Evolutionary conservation across 2,797 vertebrate genomes (phyloP).

Genomic region (Pseudomugil tenellus): DNA sequence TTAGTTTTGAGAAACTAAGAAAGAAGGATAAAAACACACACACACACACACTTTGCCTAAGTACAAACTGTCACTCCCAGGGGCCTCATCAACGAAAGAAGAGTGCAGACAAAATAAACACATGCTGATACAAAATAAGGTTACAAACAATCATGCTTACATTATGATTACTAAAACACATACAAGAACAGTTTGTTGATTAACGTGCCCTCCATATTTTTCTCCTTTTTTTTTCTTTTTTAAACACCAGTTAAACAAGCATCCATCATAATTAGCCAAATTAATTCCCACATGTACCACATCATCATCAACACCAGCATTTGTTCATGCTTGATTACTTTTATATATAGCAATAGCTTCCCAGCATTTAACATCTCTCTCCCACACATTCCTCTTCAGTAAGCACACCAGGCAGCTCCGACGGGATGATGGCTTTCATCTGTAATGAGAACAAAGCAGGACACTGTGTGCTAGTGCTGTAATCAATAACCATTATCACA

Average conservation of each 20-base stretch:
- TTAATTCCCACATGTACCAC: conserved; percentile 57
- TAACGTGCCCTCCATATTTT: conserved; percentile 25
- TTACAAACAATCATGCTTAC: conserved; percentile 23
- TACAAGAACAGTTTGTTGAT: conserved; percentile 39
- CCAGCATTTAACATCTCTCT: conserved; percentile 59
- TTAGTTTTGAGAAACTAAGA: conserved; percentile 49
- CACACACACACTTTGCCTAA: conserved; percentile 28
- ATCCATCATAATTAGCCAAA: conserved; percentile 68
- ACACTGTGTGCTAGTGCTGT: conserved; percentile 46
- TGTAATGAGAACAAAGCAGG: conserved; percentile 62
- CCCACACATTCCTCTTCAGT: conserved; percentile 58
- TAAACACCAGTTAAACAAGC: conserved; percentile 40
- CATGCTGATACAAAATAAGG: conserved; percentile 16
- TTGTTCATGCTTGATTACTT: conserved; percentile 66
- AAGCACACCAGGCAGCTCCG: conserved; percentile 33
- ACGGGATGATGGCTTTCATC: conserved; percentile 55
- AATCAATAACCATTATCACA: conserved; percentile 74
- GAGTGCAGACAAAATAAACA: conserved; percentile 38
- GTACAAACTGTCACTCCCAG: conserved; percentile 51
- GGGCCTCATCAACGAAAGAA: conserved; percentile 59
- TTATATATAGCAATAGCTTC: conserved; percentile 56
- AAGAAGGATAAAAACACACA: conserved; percentile 14
- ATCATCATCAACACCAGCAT: conserved; percentile 61
- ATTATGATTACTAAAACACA: conserved; percentile 9
- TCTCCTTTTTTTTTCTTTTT: conserved; percentile 3